phyloP scores from a whole-genome alignment of 1,140 invertebrate genomes.

The Hycleus phaleratus region DNA sequence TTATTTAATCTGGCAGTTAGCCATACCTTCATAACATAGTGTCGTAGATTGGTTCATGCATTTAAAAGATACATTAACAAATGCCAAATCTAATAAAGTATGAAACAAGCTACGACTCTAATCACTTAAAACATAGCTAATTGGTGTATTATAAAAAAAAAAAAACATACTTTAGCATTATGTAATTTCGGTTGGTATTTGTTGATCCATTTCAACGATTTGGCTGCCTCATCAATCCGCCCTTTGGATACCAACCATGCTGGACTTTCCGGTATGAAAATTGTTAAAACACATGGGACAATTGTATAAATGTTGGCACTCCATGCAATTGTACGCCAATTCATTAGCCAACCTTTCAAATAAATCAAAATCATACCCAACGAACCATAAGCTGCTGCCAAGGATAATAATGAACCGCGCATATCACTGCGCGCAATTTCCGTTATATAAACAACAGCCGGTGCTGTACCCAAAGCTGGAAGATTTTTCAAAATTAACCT shows the following conservation, averaged over 20 bases:
- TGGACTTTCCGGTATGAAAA: constrained; percentile 63
- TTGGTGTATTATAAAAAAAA: no score
- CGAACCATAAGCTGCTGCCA: constrained; percentile 26
- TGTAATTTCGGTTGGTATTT: constrained; percentile 30
- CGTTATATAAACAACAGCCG: constrained; percentile 54
- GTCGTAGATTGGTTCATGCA: no score
- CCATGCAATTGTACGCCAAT: constrained; percentile 54
- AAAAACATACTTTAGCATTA: no score
- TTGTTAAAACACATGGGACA: constrained; percentile 46
- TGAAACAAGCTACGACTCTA: no score
- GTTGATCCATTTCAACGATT: constrained; percentile 45
- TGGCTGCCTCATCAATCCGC: constrained; percentile 46
- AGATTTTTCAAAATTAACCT: constrained; percentile 1
- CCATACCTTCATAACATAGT: not conserved
- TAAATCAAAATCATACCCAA: constrained; percentile 52
- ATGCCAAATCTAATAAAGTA: no score
- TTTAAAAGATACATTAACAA: no score
- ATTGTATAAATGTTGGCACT: constrained; percentile 46
- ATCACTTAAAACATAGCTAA: no score
- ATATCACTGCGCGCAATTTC: constrained; percentile 52
- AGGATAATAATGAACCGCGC: constrained; percentile 43
- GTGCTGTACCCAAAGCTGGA: constrained; percentile 47
- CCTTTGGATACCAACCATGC: constrained; percentile 52
- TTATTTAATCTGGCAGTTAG: no score
- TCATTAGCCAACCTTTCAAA: constrained; percentile 49